Base-by-base conservation (phyloP, 2,113 vertebrate species). In the Nibea albiflora region DNA sequence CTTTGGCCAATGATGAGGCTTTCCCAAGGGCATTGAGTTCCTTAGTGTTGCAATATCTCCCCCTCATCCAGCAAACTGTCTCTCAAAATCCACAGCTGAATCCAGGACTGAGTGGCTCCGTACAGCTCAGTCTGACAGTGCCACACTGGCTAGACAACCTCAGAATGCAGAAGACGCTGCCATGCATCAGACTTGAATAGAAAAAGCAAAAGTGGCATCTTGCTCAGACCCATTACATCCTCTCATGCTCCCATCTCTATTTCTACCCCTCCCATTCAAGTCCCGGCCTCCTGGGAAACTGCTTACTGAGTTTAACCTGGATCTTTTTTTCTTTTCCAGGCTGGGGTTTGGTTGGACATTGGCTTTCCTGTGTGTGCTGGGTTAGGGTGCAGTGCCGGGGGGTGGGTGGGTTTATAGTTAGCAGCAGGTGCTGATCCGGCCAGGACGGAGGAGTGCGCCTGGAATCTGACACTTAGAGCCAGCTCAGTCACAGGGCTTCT, bases 361-460 rank as follows among this genome's bases (percentile, higher is more conserved):
- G 69, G 86, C 81, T 88, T 78, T 76, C 63, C 80, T 74, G 73
- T 81, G 78, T 87, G 77, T 80, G 78, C 80, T 78, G 80, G 90
- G 85, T 73, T 67, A 72, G 86, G 85, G 78, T 42, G 72, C 68
- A 78, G 91, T 26, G 82, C 92, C 31, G 60, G 78, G 78, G 76
- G 69, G 83, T 54, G 86, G 54, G 80, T 69, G 85, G 93, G 92
- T 93, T 95, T 95, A 95, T 90, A 77, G 93, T 94, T 95, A 94
- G 95, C 68, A 95, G 95, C 96, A 97, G 96, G 95, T 97, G 96
- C 94, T 95, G 88, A 91, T 92, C 80, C 91, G 81, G 92, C 84
- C 93, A 86, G 83, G 72, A 93, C 84, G 80, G 92, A 90, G 93
- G 94, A 93, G 87, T 87, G 85, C 0, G 84, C 1, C 56, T 92